Conservation (phyloP, 92 coral and sea anemone species). For the Hydrozoanthus gracilis region DNA sequence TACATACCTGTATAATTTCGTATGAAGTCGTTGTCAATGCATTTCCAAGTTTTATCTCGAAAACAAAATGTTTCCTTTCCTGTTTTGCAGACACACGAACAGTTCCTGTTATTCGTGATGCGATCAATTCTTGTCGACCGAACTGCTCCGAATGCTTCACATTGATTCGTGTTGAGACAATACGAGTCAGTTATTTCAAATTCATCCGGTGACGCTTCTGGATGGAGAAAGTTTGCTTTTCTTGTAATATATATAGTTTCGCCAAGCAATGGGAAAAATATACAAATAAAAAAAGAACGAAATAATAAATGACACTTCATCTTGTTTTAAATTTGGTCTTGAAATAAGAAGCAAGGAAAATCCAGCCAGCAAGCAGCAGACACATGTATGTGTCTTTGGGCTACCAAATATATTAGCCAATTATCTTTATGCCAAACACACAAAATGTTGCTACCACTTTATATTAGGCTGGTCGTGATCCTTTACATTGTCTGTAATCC, state of each 20-base stretch:
- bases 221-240: not conserved
- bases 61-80: not conserved
- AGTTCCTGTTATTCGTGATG: not conserved
- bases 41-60: not conserved
- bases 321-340: too few relatives aligned
- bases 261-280: too few relatives aligned
- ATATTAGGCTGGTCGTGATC: too few relatives aligned
- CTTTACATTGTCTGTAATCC: too few relatives aligned
- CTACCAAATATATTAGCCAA: too few relatives aligned
- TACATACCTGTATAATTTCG: not conserved
- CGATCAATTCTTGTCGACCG: not conserved
- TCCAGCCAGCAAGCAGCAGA: too few relatives aligned
- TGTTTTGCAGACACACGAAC: not conserved
- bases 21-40: not conserved
- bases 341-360: too few relatives aligned
- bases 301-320: too few relatives aligned
- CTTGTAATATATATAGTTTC: not conserved
- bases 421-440: too few relatives aligned
- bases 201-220: constrained; percentile 3
- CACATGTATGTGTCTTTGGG: too few relatives aligned
- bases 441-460: too few relatives aligned
- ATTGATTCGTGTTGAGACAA: not conserved
- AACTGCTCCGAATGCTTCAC: constrained; percentile 13
- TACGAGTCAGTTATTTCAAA: not conserved
- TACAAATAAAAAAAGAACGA: too few relatives aligned